phyloP scores from a whole-genome alignment of 1,140 invertebrate genomes.

The Macrocentrus cingulum region DNA sequence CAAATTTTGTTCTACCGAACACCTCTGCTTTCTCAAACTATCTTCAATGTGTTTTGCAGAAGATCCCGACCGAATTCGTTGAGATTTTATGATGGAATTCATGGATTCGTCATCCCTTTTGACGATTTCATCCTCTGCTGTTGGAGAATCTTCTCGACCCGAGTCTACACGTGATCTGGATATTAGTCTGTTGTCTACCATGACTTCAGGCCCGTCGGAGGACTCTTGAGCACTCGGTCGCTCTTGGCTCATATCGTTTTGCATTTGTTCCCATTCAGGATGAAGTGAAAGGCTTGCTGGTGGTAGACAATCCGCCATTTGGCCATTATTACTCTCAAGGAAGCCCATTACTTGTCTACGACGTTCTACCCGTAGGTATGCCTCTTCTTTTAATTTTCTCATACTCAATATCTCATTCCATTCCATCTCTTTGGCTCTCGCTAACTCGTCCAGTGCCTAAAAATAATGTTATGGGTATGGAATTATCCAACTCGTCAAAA shows the following conservation, averaged over 20 bases:
- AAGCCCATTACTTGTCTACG: conserved; percentile 64
- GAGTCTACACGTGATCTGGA: conserved; percentile 21
- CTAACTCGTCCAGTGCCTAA: conserved; percentile 67
- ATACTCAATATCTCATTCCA: conserved; percentile 80
- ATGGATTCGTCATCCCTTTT: conserved; percentile 7
- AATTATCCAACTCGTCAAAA: too few relatives aligned
- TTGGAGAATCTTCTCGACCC: background rate
- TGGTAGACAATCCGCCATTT: conserved; percentile 35
- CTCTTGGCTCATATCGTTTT: conserved; percentile 2
- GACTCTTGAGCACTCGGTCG: background rate
- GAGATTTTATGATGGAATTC: conserved; percentile 11
- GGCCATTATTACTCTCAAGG: conserved; percentile 44
- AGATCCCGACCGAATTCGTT: conserved; percentile 25
- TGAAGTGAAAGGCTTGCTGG: conserved; percentile 36
- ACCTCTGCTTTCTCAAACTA: conserved; percentile 36
- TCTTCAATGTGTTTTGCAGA: conserved; percentile 30
- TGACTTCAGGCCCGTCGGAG: background rate
- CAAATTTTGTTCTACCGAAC: conserved; percentile 35
- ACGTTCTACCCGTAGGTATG: conserved; percentile 68
- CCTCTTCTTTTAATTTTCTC: conserved; percentile 81
- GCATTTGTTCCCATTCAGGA: conserved; percentile 40
- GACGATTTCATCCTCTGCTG: conserved; percentile 22
- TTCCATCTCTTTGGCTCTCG: conserved; percentile 77
- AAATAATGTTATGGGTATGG: too few relatives aligned
- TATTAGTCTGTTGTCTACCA: conserved; percentile 24